Conservation (phyloP, 2,113 vertebrate genomes). For the Turdus rufiventris region DNA sequence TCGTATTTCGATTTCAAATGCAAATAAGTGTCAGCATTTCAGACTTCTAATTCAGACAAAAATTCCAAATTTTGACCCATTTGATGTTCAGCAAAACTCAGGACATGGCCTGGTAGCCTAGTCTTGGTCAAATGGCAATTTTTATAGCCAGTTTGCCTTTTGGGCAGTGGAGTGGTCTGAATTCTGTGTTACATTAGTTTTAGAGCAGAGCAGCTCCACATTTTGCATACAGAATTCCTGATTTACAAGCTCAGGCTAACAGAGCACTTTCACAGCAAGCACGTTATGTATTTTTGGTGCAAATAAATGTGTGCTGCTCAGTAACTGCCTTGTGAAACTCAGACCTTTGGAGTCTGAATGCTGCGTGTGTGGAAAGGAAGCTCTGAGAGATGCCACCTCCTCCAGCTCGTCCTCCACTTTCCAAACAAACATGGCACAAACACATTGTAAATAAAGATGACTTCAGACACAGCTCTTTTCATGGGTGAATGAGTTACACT, state of each 20-base stretch:
- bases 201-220: neutral
- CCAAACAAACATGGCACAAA: constrained; percentile 53
- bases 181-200: neutral
- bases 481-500: constrained; percentile 47
- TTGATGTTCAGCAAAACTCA: neutral
- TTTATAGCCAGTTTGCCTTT: neutral
- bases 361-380: constrained; percentile 10
- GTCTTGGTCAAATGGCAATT: neutral
- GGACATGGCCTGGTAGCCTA: neutral
- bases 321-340: constrained; percentile 22
- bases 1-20: neutral
- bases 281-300: neutral
- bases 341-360: neutral
- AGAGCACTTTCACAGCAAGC: constrained; percentile 19
- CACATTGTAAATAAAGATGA: constrained; percentile 51
- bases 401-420: constrained; percentile 19
- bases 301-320: constrained; percentile 17
- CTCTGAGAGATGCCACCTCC: constrained; percentile 48
- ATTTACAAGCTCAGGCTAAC: constrained; percentile 30
- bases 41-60: neutral
- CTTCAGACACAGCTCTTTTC: constrained; percentile 56
- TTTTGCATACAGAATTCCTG: neutral
- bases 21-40: neutral
- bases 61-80: neutral
- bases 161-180: neutral